A percentile compares a stretch with the other conserved stretches of the same genome.
phyloP scores from a whole-genome alignment of 2,888 invertebrate genomes.

The Agonopterix alstromeriana region DNA sequence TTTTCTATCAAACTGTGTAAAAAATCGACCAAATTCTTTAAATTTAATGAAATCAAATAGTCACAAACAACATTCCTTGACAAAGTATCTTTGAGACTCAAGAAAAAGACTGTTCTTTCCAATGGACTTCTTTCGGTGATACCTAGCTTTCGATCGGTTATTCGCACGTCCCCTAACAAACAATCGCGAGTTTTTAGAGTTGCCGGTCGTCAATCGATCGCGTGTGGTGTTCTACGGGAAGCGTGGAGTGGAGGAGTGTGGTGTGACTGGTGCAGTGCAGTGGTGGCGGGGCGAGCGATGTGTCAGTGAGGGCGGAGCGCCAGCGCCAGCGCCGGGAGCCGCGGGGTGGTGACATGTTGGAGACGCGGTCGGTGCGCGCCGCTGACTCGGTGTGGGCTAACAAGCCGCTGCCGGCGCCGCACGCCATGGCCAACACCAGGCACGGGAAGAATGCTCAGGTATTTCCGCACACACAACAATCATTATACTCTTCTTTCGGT shows the following conservation, averaged over 20 bases:
- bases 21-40: slow-evolving; percentile 25
- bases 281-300: slow-evolving; percentile 29
- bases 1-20: slow-evolving; percentile 36
- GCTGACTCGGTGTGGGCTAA: slow-evolving; percentile 82
- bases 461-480: neutral
- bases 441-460: slow-evolving; percentile 85
- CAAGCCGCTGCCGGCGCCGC: slow-evolving; percentile 76
- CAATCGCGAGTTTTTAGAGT: slow-evolving; percentile 35
- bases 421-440: slow-evolving; percentile 73
- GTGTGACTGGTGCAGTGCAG: slow-evolving; percentile 19
- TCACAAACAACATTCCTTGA: slow-evolving; percentile 1
- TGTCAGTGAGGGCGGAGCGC: slow-evolving; percentile 48
- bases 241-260: slow-evolving; percentile 19
- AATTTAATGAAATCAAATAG: slow-evolving; percentile 10
- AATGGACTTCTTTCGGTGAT: slow-evolving; percentile 39
- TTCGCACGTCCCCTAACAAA: slow-evolving; percentile 55
- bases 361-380: slow-evolving; percentile 84
- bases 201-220: slow-evolving; percentile 19
- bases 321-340: slow-evolving; percentile 28
- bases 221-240: slow-evolving; percentile 17
- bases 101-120: slow-evolving; percentile 9
- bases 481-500: neutral
- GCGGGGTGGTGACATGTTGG: slow-evolving; percentile 79
- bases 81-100: slow-evolving; percentile 4
- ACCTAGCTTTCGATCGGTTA: slow-evolving; percentile 49